Evolutionary conservation across 2,113 vertebrate species (phyloP).

Genomic region (Periophthalmus modestus): DNA sequence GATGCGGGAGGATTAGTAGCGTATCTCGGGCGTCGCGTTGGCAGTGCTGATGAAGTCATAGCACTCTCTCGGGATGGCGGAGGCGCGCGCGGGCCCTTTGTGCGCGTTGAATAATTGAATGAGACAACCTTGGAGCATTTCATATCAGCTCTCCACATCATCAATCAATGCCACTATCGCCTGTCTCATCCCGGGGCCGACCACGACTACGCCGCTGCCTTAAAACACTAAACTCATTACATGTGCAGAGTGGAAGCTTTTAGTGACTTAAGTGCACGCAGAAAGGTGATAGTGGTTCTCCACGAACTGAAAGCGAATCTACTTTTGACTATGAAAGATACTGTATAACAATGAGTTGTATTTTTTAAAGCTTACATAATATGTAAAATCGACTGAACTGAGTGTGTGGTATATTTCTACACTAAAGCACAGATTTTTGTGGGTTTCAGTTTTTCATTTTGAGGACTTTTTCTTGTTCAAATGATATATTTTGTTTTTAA

Average conservation of each 20-base stretch:
- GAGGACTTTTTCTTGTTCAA: too few relatives aligned
- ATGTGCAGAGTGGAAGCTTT: constrained; percentile 64
- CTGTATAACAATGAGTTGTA: constrained; percentile 4
- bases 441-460: too few relatives aligned
- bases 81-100: constrained; percentile 38
- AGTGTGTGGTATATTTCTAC: too few relatives aligned
- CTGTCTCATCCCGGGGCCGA: constrained; percentile 18
- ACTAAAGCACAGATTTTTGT: too few relatives aligned
- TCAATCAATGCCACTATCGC: constrained; percentile 65
- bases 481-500: too few relatives aligned
- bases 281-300: constrained; percentile 66
- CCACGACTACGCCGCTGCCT: constrained; percentile 40
- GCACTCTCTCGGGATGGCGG: constrained; percentile 37
- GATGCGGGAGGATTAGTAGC: constrained; percentile 52
- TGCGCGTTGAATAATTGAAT: constrained; percentile 61
- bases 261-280: constrained; percentile 56
- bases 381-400: background rate
- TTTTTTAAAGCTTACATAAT: constrained; percentile 2
- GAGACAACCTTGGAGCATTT: constrained; percentile 56
- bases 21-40: constrained; percentile 35
- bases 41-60: constrained; percentile 65
- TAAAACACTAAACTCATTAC: constrained; percentile 44
- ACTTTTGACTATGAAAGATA: constrained; percentile 41
- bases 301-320: constrained; percentile 35
- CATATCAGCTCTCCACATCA: constrained; percentile 65